phyloP scores from a whole-genome alignment of 2,888 invertebrate genomes.

The Allolobophora icterica region DNA sequence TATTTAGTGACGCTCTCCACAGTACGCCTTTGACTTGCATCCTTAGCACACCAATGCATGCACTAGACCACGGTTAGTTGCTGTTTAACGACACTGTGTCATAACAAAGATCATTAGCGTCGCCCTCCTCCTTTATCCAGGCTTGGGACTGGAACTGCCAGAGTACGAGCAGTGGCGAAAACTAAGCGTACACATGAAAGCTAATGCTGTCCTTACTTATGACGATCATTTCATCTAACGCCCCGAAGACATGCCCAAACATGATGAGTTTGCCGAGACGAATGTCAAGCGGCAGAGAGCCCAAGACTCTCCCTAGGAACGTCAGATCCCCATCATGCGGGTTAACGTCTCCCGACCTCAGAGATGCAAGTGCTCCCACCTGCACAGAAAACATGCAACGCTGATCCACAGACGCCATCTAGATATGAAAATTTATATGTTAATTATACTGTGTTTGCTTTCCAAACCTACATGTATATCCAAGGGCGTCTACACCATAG shows the following conservation, averaged over 20 bases:
- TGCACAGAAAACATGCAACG: constrained; percentile 57
- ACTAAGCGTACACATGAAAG: neutral
- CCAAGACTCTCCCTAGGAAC: constrained; percentile 83
- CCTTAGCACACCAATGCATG: neutral
- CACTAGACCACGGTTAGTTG: neutral
- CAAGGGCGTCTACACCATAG: too few species aligned
- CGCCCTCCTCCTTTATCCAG: too few species aligned
- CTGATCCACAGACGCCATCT: neutral
- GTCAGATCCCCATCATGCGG: constrained; percentile 84
- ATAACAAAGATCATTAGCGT: too few species aligned
- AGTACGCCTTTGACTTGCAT: neutral
- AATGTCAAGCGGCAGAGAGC: constrained; percentile 82
- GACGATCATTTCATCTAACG: constrained; percentile 82
- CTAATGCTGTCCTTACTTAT: constrained; percentile 70
- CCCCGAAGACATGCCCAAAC: constrained; percentile 84
- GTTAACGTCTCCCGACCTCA: constrained; percentile 68
- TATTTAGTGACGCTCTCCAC: neutral
- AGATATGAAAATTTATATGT: neutral
- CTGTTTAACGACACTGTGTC: too few species aligned
- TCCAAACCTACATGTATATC: too few species aligned
- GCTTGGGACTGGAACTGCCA: too few species aligned
- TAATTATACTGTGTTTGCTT: too few species aligned
- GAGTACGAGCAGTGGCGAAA: too few species aligned
- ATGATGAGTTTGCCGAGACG: constrained; percentile 82
- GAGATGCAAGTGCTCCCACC: constrained; percentile 80